Evolutionary conservation across 2,888 invertebrate species (phyloP).

Genomic region (Trachelus iudaicus): DNA sequence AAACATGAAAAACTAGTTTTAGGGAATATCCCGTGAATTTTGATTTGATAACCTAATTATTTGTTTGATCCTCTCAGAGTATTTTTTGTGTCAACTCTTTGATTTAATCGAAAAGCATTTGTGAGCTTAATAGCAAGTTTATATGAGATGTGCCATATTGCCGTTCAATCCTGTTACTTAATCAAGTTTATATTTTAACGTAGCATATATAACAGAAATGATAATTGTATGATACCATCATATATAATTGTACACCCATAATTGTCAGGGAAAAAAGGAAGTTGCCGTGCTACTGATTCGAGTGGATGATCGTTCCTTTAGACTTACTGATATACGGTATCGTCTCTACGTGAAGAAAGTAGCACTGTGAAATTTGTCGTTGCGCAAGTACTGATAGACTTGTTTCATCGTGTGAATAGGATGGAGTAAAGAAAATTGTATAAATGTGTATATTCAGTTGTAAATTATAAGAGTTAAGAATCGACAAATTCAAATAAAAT

Average conservation of each 20-base stretch:
- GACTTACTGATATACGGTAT: background rate
- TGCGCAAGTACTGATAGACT: slow-evolving; percentile 12
- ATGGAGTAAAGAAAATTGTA: slow-evolving; percentile 11
- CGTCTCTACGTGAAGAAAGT: background rate
- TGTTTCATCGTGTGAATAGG: slow-evolving; percentile 1
- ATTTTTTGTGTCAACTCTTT: background rate
- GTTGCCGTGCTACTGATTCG: background rate
- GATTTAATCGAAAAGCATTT: slow-evolving; percentile 1
- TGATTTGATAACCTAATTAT: background rate
- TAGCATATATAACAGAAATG: slow-evolving; percentile 7
- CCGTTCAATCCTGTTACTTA: slow-evolving; percentile 12
- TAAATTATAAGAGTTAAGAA: slow-evolving; percentile 18
- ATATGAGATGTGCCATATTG: slow-evolving; percentile 19
- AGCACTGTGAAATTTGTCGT: slow-evolving; percentile 10
- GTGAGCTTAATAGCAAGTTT: slow-evolving; percentile 12
- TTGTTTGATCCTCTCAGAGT: background rate
- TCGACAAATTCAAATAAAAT: slow-evolving; percentile 19
- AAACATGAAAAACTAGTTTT: background rate
- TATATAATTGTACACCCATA: background rate
- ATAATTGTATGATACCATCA: background rate
- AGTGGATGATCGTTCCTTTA: background rate
- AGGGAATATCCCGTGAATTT: background rate
- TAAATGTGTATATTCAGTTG: slow-evolving; percentile 24
- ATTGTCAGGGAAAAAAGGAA: background rate
- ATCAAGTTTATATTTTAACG: slow-evolving; percentile 10